Base-by-base conservation (phyloP, 2,113 vertebrate genomes). In the Bos javanicus region DNA sequence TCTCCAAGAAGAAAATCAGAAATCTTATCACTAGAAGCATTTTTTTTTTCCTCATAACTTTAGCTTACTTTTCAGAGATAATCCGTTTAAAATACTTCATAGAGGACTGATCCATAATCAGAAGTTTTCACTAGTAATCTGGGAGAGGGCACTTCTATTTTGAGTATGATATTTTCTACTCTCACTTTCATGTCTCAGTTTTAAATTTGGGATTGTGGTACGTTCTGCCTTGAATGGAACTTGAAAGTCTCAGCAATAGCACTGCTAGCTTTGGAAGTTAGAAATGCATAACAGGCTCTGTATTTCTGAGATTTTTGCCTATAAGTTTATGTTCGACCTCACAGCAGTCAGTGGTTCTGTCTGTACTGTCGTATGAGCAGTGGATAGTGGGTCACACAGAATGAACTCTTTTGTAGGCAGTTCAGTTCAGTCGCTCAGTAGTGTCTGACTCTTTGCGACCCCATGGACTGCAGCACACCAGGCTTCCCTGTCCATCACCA, bases 111-210 rank as follows among this genome's bases (percentile, higher is more conserved):
- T 89, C 87, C 93, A 15, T 95, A 89, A 56, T 90, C 28, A 71
- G 14, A 80, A 52, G 52, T 82, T 97, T 94, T 96, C 48, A 71
- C 23, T 67, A 57, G 84, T 93, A 43, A 39, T 91, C 46, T 95
- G 5, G 59, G 90, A 78, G 88, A 94, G 30, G 52, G 7, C 12
- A 6, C 17, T 95, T 28, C 54, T 92, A 2, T 92, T 92, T 76
- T 91, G 59, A 17, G 16, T 86, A 16, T 83, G 43, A 39, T 95
- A 84, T 54, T 90, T 59, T 96, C 56, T 62, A 30, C 11, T 92
- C 36, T 26, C 16, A 87, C 33, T 81, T 90, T 93, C 6, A 59
- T 54, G 52, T 96, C 17, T 94, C 64, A 84, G 91, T 97, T 89
- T 90, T 39, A 94, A 96, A 57, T 84, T 94, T 92, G 86, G 25